Percentiles rank a stretch among this genome's conserved stretches.
Conservation (phyloP, 2,797 vertebrate genomes). For the Sus cebifrons region DNA sequence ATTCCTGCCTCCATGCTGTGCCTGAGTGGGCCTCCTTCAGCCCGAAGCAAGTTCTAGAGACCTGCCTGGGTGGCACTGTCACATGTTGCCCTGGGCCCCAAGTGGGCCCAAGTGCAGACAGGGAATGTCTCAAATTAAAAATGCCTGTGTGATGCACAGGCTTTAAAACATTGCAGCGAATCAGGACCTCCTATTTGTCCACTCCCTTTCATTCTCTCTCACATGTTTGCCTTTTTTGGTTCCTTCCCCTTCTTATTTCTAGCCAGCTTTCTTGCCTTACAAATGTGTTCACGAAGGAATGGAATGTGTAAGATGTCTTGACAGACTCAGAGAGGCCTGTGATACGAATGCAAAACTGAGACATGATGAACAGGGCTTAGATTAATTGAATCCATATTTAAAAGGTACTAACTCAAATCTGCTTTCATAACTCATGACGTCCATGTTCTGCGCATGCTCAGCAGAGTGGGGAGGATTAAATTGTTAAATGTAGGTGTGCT, state of each 20-base stretch:
- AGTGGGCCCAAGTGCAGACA: background rate
- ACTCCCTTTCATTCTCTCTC: background rate
- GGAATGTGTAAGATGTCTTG: conserved; percentile 56
- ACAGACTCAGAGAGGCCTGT: conserved; percentile 43
- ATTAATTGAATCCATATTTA: background rate
- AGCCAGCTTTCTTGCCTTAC: conserved; percentile 21
- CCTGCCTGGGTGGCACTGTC: background rate
- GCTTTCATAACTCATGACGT: background rate
- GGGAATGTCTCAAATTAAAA: background rate
- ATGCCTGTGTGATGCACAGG: background rate
- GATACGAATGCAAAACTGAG: conserved; percentile 4
- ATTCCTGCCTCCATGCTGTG: background rate
- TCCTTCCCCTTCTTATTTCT: conserved; percentile 21
- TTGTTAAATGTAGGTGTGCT: background rate
- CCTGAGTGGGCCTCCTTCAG: too few relatives aligned
- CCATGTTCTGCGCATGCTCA: background rate
- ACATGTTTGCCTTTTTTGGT: background rate
- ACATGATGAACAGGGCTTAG: conserved; percentile 2
- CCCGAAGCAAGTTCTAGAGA: background rate
- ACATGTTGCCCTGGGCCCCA: background rate
- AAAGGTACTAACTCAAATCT: conserved; percentile 35
- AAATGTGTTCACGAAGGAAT: background rate
- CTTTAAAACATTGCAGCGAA: background rate
- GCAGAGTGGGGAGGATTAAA: background rate
- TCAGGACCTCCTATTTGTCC: background rate